phyloP scores from a whole-genome alignment of 2,888 invertebrate genomes.

The Oscheius sp. region DNA sequence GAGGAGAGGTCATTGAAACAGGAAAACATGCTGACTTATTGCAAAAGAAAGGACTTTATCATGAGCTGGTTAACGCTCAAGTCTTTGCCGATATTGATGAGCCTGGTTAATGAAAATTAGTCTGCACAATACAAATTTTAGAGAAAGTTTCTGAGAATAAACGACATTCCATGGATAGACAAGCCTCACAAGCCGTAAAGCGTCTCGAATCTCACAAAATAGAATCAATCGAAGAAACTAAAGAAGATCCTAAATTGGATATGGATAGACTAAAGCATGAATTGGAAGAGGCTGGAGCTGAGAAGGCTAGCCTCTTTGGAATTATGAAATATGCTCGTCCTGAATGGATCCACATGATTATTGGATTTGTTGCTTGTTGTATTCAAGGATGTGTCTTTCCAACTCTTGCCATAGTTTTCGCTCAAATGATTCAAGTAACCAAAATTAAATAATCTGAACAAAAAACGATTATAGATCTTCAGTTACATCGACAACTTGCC shows the following conservation, averaged over 20 bases:
- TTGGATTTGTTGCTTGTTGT: conserved; percentile 70
- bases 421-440: neutral
- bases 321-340: conserved; percentile 71
- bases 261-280: conserved; percentile 30
- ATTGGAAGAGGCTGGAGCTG: conserved; percentile 55
- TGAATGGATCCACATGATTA: conserved; percentile 71
- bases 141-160: no score
- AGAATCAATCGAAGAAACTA: neutral
- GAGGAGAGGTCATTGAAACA: conserved; percentile 56
- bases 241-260: conserved; percentile 27
- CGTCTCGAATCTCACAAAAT: no score
- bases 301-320: conserved; percentile 52
- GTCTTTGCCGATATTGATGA: conserved; percentile 55
- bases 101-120: neutral
- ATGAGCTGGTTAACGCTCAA: conserved; percentile 72
- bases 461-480: conserved; percentile 58
- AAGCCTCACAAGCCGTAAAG: no score
- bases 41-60: conserved; percentile 77
- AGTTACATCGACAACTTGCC: conserved; percentile 71
- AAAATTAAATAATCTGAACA: neutral
- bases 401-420: conserved; percentile 72
- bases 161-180: no score
- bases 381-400: conserved; percentile 70
- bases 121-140: neutral
- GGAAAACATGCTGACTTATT: conserved; percentile 80